Base-by-base conservation (phyloP, 2,888 invertebrate genomes). In the Ecdyonurus torrentis region DNA sequence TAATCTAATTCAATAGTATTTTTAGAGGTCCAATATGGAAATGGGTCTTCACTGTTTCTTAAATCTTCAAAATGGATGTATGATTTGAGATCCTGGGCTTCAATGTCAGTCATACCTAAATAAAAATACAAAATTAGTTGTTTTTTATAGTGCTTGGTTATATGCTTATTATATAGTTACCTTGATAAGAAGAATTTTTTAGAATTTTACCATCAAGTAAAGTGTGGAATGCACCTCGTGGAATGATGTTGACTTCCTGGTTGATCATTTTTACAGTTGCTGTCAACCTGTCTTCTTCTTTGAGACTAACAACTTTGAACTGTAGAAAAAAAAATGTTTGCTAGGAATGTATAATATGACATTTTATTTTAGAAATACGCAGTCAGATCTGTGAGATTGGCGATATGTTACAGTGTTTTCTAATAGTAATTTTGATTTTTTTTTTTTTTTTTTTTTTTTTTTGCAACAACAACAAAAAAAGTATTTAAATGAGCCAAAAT, bases 1-100 rank as follows among this genome's bases (percentile, higher is more conserved):
- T 89, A 81, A 68, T 92, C 89, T 64, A 82, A 81, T 70, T 90
- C 90, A 20, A 91, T 77, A 0, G 87, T 83, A 72, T 94, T 93
- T 68, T 94, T 75, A 73, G 93, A 93, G 74, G 94, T 63, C 87
- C 79, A n/a, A 85, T 85, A 1, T 89, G 77, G 5, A 91, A 78
- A 74, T 91, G 89, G 0, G 81, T 79, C 68, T 87, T 88, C 79
- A 85, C 84, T 84, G 69, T 86, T 81, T 67, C 83, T 79, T 0
- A 89, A 83, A 63, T 77, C 71, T 64, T 92, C 80, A 68, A 85
- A 86, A 69, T 93, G 89, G 65, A 87, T 79, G 73, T 89, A 94
- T 2, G 86, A 87, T 62, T 83, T 84, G 1, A 88, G 73, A 67
- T 86, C 81, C 60, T 82, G 79, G 0, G 87, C 82, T 69, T 93